phyloP scores from a whole-genome alignment of 2,797 vertebrate genomes.

The Tenualosa ilisha region DNA sequence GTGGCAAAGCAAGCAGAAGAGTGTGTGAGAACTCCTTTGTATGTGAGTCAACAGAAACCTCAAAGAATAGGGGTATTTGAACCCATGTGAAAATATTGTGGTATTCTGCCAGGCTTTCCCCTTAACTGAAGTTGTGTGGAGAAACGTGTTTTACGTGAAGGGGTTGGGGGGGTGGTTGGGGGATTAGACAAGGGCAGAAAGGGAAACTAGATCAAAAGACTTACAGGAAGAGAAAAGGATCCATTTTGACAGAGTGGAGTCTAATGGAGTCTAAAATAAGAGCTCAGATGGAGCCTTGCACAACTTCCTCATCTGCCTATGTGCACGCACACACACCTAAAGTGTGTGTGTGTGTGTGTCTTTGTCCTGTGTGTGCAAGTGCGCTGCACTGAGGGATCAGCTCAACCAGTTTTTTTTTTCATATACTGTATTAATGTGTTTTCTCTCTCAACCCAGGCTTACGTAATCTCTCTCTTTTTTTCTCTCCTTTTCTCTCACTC shows the following conservation, averaged over 20 bases:
- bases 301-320: neutral
- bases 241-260: neutral
- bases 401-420: neutral
- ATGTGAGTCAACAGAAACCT: neutral
- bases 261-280: neutral
- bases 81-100: neutral
- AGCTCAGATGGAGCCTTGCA: neutral
- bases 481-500: constrained; percentile 16
- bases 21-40: neutral
- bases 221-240: neutral
- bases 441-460: neutral
- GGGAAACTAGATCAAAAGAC: neutral
- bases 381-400: neutral
- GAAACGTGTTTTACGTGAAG: neutral
- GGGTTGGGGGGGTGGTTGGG: neutral
- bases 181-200: neutral
- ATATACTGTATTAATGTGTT: neutral
- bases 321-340: neutral
- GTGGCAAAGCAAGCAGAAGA: neutral
- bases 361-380: neutral
- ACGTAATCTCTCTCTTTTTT: constrained; percentile 23
- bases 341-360: constrained; percentile 12
- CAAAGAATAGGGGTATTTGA: neutral
- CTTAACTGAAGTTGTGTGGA: neutral
- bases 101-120: neutral